Evolutionary conservation across 2,113 vertebrate species (phyloP), one percentile per base, ranked within the genome.

Genomic region (Plecturocebus donacophilus): DNA sequence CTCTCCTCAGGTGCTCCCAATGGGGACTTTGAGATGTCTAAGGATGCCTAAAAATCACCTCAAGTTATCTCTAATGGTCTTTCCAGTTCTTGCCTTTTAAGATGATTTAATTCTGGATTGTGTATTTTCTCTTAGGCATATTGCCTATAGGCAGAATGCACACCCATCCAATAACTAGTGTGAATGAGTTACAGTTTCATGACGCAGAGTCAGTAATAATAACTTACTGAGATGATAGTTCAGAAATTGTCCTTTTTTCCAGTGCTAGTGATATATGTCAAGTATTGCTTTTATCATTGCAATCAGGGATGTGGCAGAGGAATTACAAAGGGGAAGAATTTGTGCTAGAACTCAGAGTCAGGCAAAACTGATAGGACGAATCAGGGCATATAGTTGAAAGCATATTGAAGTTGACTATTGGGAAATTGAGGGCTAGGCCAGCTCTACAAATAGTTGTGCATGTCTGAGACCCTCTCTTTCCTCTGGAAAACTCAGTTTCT

Each of bases 401-500:
- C n/a, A 54, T 16, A 49, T 17, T 61, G 23, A 94, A 38, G 52
- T 1, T 47, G 75, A 52, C 58, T 38, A 25, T 61, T 35, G 17
- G 52, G 68, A 80, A 54, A 91, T 30, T 58, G 52, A 82, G 66
- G 4, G 17, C 17, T 40, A 38, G 38, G 20, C 16, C 27, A 45
- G 32, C 4, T 45, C n/a, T 2, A 0, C 27, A 27, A 45, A 38
- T 14, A 66, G 38, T 66, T 86, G 81, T 14, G 40, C 61, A 79
- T 73, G 38, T 76, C 35, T 75, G 45, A 68, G 45, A 47, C 23
- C 54, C 25, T 86, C 3, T 52, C 64, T 79, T 90, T 30, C 35
- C 56, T 89, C 58, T 68, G 52, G 30, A 76, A 80, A 76, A 80
- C 40, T 95, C 70, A 87, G 35, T 73, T 73, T 89, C 90, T 90